Conservation (phyloP, 1,140 invertebrate species). For the Chlorops oryzae region DNA sequence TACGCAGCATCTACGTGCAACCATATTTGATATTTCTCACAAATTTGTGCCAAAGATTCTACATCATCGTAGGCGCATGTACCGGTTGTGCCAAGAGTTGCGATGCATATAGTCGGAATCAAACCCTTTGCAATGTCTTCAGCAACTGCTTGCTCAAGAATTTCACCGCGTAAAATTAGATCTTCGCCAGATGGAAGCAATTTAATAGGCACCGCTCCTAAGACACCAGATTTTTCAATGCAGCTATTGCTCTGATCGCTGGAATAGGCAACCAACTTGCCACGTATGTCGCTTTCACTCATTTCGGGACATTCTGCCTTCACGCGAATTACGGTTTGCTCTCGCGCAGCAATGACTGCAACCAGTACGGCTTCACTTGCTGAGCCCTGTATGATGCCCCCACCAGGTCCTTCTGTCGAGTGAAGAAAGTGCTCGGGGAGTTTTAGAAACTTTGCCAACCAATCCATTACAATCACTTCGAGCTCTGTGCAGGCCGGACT, state of each 20-base stretch:
- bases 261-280: slow-evolving; percentile 77
- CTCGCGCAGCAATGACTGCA: slow-evolving; percentile 73
- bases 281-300: slow-evolving; percentile 59
- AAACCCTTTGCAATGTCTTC: slow-evolving; percentile 66
- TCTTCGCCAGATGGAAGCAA: slow-evolving; percentile 70
- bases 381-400: slow-evolving; percentile 87
- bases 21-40: slow-evolving; percentile 71
- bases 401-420: slow-evolving; percentile 68
- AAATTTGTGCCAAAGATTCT: slow-evolving; percentile 73
- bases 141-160: slow-evolving; percentile 65
- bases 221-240: slow-evolving; percentile 78
- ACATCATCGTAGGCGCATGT: slow-evolving; percentile 90
- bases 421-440: slow-evolving; percentile 80
- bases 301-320: slow-evolving; percentile 55
- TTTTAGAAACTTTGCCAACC: slow-evolving; percentile 83
- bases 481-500: slow-evolving; percentile 93
- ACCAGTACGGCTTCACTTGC: slow-evolving; percentile 87
- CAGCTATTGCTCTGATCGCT: slow-evolving; percentile 89
- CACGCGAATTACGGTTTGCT: slow-evolving; percentile 59
- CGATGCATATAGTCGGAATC: slow-evolving; percentile 75
- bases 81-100: slow-evolving; percentile 86
- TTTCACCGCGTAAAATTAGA: slow-evolving; percentile 67
- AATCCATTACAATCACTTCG: slow-evolving; percentile 91
- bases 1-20: slow-evolving; percentile 87
- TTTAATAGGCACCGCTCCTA: slow-evolving; percentile 76